Evolutionary conservation across 1,140 invertebrate genomes (phyloP), one percentile per base, ranked within the genome.

Genomic region (Maconellicoccus hirsutus): DNA sequence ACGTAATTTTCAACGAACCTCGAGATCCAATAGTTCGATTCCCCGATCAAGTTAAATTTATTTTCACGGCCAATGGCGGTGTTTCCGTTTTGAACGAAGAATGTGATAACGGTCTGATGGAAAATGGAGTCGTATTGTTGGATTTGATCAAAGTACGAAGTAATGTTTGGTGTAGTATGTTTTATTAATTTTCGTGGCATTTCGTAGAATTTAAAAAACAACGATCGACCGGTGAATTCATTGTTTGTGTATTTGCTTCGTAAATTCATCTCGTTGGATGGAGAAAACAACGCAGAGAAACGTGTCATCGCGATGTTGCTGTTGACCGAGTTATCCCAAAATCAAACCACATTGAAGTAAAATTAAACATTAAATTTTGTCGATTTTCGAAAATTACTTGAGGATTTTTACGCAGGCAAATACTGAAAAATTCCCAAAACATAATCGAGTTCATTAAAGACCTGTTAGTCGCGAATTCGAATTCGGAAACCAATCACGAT

Each of bases 351-450:
- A 2, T 25, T 66, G 10, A 66, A 66, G 61, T 66, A 66, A 23
- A 22, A 66, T 66, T 16, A 6, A 12, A 25, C 25, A 3, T 23
- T 66, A 66, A 23, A n/a, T 7, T 19, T 59, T 59, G 52, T 19
- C 21, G 52, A 38, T 38, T 38, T n/a, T n/a, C n/a, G n/a, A n/a
- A n/a, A 38, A 6, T 38, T 38, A 38, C 14, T 38, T 38, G 33
- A 38, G 7, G n/a, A n/a, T n/a, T n/a, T n/a, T n/a, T 19, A 7
- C 19, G 16, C 22, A 66, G 61, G 22, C 61, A 66, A 23, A 66
- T 66, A 23, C 25, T 66, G 25, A 66, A 66, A 16, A 26, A 66
- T 23, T 66, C 61, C 22, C 14, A 66, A 66, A 66, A 66, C 25
- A 66, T 66, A 25, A 66, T 66, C 16, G 6, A 66, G 10, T 66